A percentile compares a stretch with the other conserved stretches of the same genome.
Evolutionary conservation across 2,797 vertebrate species (phyloP).

Genomic region (Microctenopoma steveboyesi): DNA sequence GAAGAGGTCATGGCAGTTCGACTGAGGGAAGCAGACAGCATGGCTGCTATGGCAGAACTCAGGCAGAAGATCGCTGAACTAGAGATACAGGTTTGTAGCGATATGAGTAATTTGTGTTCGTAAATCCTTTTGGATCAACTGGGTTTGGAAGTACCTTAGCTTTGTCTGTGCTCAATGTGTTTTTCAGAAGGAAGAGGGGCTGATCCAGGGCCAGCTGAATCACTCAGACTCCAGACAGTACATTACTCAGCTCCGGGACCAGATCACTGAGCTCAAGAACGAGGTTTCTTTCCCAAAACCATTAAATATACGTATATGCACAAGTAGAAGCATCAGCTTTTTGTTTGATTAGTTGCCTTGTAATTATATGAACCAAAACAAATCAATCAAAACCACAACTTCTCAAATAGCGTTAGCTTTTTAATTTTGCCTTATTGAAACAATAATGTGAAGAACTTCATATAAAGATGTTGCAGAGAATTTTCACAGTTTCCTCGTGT

Average conservation of each 20-base stretch:
- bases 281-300: conserved; percentile 80
- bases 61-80: conserved; percentile 92
- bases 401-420: no score
- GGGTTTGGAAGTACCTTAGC: background rate
- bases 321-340: background rate
- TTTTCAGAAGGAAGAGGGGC: conserved; percentile 91
- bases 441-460: no score
- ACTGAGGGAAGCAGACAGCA: conserved; percentile 94
- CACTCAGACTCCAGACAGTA: conserved; percentile 95
- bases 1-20: conserved; percentile 96
- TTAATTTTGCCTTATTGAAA: no score
- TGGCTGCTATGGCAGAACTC: conserved; percentile 94
- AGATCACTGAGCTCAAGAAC: conserved; percentile 92
- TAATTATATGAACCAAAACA: no score
- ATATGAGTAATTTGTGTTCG: background rate
- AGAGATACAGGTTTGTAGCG: conserved; percentile 89
- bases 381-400: no score
- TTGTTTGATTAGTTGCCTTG: no score
- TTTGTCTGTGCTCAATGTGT: conserved; percentile 22
- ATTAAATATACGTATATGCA: background rate
- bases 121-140: background rate
- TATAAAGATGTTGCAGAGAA: no score
- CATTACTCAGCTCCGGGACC: conserved; percentile 92
- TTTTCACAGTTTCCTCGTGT: no score
- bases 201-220: conserved; percentile 95